Percentiles rank a stretch among this genome's conserved stretches.
phyloP scores from a whole-genome alignment of 2,888 invertebrate species.

The Thecocarcelia acutangulata region DNA sequence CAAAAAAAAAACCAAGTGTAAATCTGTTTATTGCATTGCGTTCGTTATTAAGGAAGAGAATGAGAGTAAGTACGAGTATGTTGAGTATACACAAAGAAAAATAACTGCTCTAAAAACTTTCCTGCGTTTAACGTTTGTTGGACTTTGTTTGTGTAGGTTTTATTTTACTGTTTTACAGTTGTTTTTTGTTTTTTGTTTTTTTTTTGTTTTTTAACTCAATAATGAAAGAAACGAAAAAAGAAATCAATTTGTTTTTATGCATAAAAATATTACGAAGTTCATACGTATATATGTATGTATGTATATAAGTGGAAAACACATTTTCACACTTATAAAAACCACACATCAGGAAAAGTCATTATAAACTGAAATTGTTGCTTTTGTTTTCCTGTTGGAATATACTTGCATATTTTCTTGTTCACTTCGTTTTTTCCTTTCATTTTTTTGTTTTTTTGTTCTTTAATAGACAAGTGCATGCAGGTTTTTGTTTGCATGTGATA shows the following conservation, averaged over 20 bases:
- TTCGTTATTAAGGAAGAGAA: conserved; percentile 2
- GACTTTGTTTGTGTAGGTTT: conserved; percentile 15
- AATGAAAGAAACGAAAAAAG: conserved; percentile 26
- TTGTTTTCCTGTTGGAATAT: conserved; percentile 52
- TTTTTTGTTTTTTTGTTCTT: neutral
- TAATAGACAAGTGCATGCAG: neutral
- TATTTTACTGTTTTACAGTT: conserved; percentile 2
- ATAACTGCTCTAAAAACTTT: conserved; percentile 8
- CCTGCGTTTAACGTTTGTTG: neutral
- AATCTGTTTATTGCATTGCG: conserved; percentile 33
- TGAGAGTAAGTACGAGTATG: neutral
- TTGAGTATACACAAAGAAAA: neutral
- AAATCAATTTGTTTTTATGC: conserved; percentile 66
- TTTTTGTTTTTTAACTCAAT: neutral
- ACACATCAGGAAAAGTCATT: conserved; percentile 71
- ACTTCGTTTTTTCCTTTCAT: neutral
- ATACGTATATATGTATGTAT: neutral
- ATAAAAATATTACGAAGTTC: conserved; percentile 44
- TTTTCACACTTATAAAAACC: neutral
- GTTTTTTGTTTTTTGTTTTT: too few relatives aligned
- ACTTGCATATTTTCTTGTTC: conserved; percentile 9
- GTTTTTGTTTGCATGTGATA: neutral
- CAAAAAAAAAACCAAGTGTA: conserved; percentile 7
- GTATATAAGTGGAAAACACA: too few relatives aligned
- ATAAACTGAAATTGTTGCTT: conserved; percentile 50